Percentiles rank a stretch among this genome's conserved stretches.
phyloP scores from a whole-genome alignment of 2,888 invertebrate species.

The Coelopa pilipes region DNA sequence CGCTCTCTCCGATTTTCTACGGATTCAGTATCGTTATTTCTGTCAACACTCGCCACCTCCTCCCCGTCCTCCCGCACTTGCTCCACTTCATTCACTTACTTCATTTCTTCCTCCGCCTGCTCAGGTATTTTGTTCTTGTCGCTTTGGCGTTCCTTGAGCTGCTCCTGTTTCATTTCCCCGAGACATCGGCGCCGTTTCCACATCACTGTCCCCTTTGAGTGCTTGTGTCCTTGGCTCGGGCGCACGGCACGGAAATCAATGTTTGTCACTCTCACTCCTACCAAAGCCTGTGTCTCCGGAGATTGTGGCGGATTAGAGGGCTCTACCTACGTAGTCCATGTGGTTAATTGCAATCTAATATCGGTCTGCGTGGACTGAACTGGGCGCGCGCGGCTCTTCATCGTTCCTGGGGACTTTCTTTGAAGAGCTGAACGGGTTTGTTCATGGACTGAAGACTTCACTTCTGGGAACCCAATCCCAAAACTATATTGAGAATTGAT shows the following conservation, averaged over 20 bases:
- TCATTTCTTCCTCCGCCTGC: too few relatives aligned
- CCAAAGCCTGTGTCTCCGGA: slow-evolving; percentile 14
- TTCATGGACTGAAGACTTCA: too few relatives aligned
- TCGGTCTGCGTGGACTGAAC: too few relatives aligned
- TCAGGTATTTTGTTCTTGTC: too few relatives aligned
- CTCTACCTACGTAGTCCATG: slow-evolving; percentile 15
- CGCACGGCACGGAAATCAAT: too few relatives aligned
- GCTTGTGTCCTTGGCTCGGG: neutral
- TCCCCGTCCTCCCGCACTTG: too few relatives aligned
- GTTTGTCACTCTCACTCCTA: neutral
- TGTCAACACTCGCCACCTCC: neutral
- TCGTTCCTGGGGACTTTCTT: too few relatives aligned
- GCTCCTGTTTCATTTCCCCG: slow-evolving; percentile 16
- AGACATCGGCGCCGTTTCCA: slow-evolving; percentile 21
- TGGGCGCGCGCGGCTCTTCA: too few relatives aligned
- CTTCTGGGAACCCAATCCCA: too few relatives aligned
- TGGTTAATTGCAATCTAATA: slow-evolving; percentile 2
- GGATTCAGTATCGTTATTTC: slow-evolving; percentile 16
- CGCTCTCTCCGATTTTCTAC: slow-evolving; percentile 14
- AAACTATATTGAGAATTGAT: too few relatives aligned
- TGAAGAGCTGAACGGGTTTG: too few relatives aligned
- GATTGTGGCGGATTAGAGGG: slow-evolving; percentile 17
- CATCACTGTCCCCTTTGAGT: slow-evolving; percentile 28
- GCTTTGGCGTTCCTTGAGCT: neutral
- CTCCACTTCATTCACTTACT: too few relatives aligned